Percentiles rank a stretch among this genome's conserved stretches.
Conservation (phyloP, 2,888 invertebrate species). For the Pammene aurita region DNA sequence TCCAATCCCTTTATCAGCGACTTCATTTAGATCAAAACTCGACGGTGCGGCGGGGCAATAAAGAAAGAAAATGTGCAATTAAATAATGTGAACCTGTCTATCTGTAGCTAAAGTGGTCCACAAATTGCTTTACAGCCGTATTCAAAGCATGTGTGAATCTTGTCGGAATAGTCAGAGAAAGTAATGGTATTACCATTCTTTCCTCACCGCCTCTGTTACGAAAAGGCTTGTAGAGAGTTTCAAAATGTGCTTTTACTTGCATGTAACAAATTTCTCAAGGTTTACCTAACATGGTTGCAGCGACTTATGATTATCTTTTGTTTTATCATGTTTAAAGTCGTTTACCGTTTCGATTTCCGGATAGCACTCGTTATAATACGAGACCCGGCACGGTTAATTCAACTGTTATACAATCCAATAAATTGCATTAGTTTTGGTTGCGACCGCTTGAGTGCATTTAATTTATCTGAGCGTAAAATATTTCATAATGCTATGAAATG, state of each 20-base stretch:
- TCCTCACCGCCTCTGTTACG: conserved; percentile 42
- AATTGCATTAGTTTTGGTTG: conserved; percentile 20
- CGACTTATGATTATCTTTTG: conserved; percentile 28
- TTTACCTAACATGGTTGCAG: conserved; percentile 31
- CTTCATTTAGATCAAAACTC: background rate
- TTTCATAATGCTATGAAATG: conserved; percentile 29
- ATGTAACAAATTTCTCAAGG: conserved; percentile 27
- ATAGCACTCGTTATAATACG: conserved; percentile 6
- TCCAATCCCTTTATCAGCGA: conserved; percentile 35
- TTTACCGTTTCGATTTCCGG: conserved; percentile 21
- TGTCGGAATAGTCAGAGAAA: conserved; percentile 57
- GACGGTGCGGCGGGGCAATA: background rate
- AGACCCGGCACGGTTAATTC: conserved; percentile 4
- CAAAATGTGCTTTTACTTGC: conserved; percentile 43
- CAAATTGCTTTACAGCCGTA: conserved; percentile 53
- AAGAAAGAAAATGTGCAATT: conserved; percentile 12
- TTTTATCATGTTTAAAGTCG: conserved; percentile 30
- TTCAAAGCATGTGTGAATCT: conserved; percentile 55
- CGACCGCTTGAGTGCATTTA: conserved; percentile 11
- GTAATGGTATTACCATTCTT: conserved; percentile 49
- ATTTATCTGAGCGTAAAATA: conserved; percentile 13
- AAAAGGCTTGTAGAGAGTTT: conserved; percentile 40
- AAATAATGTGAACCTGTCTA: conserved; percentile 20
- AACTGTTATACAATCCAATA: conserved; percentile 31
- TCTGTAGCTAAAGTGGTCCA: conserved; percentile 36